These are phyloP conservation scores for Halocynthia aurantium DNA, from an alignment of 23 tunicate species.

Conservation along the genomic window DNA sequence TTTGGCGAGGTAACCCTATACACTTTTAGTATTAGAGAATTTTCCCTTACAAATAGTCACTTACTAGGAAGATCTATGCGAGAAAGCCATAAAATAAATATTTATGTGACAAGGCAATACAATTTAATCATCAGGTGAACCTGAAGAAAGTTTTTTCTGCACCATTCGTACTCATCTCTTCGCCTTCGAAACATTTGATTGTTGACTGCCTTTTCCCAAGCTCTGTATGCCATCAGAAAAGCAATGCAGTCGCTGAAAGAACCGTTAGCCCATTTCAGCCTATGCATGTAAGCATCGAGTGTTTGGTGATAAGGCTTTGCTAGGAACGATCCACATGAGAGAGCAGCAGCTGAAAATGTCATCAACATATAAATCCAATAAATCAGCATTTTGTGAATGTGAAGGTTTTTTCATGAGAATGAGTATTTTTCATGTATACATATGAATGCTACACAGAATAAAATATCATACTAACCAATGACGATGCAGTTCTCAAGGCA, in stretches of 20 bases:
- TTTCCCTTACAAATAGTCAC: too few relatives aligned
- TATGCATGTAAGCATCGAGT: conserved; percentile 37
- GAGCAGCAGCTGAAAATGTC: conserved; percentile 49
- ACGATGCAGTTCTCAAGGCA: conserved; percentile 67
- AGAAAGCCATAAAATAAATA: too few relatives aligned
- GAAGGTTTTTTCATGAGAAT: background rate
- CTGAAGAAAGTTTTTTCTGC: conserved; percentile 59
- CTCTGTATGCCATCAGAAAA: conserved; percentile 49
- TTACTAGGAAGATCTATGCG: too few relatives aligned
- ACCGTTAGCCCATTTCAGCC: conserved; percentile 66
- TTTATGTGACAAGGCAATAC: too few relatives aligned
- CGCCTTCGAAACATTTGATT: conserved; percentile 31
- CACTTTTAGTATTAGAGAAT: too few relatives aligned
- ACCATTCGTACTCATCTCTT: conserved; percentile 53
- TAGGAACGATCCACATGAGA: conserved; percentile 62
- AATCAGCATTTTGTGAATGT: too few relatives aligned
- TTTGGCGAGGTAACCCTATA: too few relatives aligned
- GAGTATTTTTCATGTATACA: background rate
- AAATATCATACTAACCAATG: conserved; percentile 15
- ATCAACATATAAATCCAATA: too few relatives aligned
- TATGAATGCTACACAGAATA: background rate
- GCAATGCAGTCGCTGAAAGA: conserved; percentile 81
- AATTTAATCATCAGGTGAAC: background rate
- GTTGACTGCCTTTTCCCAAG: conserved; percentile 36
- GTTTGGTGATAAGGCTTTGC: conserved; percentile 53